phyloP scores from a whole-genome alignment of 2,888 invertebrate species.

The Yponomeuta cagnagella region DNA sequence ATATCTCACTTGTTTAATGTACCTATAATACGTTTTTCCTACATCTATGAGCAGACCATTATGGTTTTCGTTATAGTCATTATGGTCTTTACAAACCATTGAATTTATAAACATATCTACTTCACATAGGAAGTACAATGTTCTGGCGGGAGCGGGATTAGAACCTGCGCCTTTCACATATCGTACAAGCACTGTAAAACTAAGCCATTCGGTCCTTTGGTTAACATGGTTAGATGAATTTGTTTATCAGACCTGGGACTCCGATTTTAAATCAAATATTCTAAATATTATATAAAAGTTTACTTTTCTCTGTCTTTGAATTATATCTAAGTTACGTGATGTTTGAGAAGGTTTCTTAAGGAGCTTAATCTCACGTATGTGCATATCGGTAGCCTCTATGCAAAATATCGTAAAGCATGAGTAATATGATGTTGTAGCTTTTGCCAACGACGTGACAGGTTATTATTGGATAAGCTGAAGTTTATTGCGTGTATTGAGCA shows the following conservation, averaged over 20 bases:
- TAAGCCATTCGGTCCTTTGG: too few species aligned
- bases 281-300: too few species aligned
- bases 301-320: neutral
- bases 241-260: too few species aligned
- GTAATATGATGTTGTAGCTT: slow-evolving; percentile 2
- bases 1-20: slow-evolving; percentile 28
- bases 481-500: slow-evolving; percentile 5
- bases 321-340: neutral
- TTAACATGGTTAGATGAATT: too few species aligned
- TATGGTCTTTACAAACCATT: neutral
- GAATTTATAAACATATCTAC: neutral
- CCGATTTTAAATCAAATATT: too few species aligned
- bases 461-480: slow-evolving; percentile 4
- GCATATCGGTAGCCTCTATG: neutral
- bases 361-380: neutral
- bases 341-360: neutral
- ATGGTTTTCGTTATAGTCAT: too few species aligned
- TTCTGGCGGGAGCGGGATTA: too few species aligned
- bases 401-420: neutral
- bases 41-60: neutral
- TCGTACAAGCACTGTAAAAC: too few species aligned
- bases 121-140: neutral
- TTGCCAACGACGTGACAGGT: slow-evolving; percentile 6
- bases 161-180: too few species aligned
- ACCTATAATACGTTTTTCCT: slow-evolving; percentile 16